phyloP scores from a whole-genome alignment of 2,888 invertebrate species.

The Latheticus oryzae region DNA sequence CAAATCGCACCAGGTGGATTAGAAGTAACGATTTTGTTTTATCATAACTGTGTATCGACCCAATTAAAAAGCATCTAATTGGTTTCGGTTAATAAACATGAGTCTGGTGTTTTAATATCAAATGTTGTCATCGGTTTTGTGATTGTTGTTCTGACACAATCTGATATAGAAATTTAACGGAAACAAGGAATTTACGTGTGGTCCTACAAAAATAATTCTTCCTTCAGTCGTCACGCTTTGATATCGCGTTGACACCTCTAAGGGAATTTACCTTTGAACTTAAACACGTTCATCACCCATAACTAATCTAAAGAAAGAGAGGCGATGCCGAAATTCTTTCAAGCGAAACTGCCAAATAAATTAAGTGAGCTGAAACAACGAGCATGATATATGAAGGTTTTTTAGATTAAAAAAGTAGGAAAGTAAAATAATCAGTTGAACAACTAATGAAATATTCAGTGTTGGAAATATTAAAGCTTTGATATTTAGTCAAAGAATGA shows the following conservation, averaged over 20 bases:
- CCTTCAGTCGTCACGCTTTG: constrained; percentile 22
- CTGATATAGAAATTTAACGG: too few relatives aligned
- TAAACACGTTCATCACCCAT: constrained; percentile 18
- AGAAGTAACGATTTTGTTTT: too few relatives aligned
- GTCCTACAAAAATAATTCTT: constrained; percentile 16
- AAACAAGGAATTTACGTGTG: constrained; percentile 31
- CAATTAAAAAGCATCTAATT: constrained; percentile 34
- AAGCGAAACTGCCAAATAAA: neutral
- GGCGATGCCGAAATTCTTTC: neutral
- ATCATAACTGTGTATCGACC: constrained; percentile 24
- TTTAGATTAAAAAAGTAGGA: too few relatives aligned
- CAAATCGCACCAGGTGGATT: constrained; percentile 32
- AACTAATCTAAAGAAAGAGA: constrained; percentile 35
- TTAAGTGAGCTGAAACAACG: too few relatives aligned
- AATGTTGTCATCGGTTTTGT: constrained; percentile 21
- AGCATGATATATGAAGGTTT: too few relatives aligned
- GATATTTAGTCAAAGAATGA: too few relatives aligned
- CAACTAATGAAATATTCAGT: too few relatives aligned
- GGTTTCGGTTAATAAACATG: constrained; percentile 27
- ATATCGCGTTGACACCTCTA: constrained; percentile 32
- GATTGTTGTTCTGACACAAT: constrained; percentile 27
- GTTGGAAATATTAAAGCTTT: too few relatives aligned
- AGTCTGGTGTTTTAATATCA: constrained; percentile 16
- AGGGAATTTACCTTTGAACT: constrained; percentile 25
- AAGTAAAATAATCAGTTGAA: too few relatives aligned